Conservation (phyloP, 1,140 invertebrate species). For the Sarcophaga bullata region DNA sequence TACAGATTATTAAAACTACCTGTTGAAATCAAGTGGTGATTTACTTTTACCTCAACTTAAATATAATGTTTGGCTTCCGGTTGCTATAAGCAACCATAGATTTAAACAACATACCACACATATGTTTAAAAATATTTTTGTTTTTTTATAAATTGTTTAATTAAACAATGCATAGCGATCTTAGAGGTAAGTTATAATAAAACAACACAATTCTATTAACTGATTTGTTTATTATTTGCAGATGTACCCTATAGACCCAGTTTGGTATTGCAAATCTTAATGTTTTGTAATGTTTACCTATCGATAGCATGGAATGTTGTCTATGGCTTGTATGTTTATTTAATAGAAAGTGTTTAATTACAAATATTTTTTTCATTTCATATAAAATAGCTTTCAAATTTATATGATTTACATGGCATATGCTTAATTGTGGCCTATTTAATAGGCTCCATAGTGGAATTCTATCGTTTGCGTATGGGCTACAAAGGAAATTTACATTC, state of each 20-base stretch:
- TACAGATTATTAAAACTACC: too few species aligned
- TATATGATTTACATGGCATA: constrained; percentile 76
- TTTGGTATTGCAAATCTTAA: constrained; percentile 82
- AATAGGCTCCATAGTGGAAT: constrained; percentile 77
- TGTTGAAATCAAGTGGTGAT: too few species aligned
- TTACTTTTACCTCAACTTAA: too few species aligned
- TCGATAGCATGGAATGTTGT: constrained; percentile 78
- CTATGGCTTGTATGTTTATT: constrained; percentile 67
- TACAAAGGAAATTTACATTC: constrained; percentile 88
- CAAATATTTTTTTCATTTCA: neutral
- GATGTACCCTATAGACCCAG: constrained; percentile 71
- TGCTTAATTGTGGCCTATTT: constrained; percentile 79
- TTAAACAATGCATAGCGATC: neutral
- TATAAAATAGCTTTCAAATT: constrained; percentile 48
- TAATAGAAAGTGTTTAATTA: neutral
- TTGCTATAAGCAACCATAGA: constrained; percentile 8
- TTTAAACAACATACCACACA: neutral
- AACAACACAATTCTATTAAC: neutral
- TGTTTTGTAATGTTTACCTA: constrained; percentile 83
- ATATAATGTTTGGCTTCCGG: neutral
- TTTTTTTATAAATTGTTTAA: too few species aligned
- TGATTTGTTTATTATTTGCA: constrained; percentile 47
- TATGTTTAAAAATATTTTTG: neutral
- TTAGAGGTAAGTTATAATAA: neutral
- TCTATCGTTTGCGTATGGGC: constrained; percentile 82